Conservation (phyloP, 2,797 vertebrate genomes). For the Carapus acus region DNA sequence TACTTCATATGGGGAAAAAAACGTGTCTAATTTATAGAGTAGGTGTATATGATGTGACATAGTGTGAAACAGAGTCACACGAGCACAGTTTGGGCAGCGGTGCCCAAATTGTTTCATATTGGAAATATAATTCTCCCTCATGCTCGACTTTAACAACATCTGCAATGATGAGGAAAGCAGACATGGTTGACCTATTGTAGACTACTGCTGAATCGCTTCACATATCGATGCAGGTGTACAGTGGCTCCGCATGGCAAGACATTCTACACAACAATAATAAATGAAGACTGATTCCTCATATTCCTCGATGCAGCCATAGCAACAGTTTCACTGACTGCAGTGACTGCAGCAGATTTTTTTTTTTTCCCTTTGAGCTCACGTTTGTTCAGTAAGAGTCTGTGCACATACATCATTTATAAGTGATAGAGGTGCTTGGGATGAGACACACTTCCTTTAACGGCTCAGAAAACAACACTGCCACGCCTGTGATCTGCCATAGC, state of each 20-base stretch:
- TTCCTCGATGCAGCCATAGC: constrained; percentile 7
- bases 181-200: constrained; percentile 25
- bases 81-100: too few species aligned
- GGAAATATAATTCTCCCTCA: too few species aligned
- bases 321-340: constrained; percentile 27
- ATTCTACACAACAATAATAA: constrained; percentile 8
- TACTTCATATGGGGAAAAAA: too few species aligned
- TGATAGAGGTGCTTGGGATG: constrained; percentile 20
- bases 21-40: too few species aligned
- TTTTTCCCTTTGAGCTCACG: constrained; percentile 25
- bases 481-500: constrained; percentile 11
- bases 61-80: too few species aligned
- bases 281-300: constrained; percentile 4
- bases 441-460: constrained; percentile 21
- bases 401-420: constrained; percentile 39
- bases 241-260: constrained; percentile 5
- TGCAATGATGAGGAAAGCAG: constrained; percentile 33
- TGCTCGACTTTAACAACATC: too few species aligned
- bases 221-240: constrained; percentile 4
- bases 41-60: too few species aligned
- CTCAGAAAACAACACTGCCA: constrained; percentile 41
- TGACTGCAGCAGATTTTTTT: constrained; percentile 22
- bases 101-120: too few species aligned
- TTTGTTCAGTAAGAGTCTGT: constrained; percentile 32
- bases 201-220: constrained; percentile 24